Base-by-base conservation (phyloP, 2,113 vertebrate species). In the Corynorhinus townsendii region DNA sequence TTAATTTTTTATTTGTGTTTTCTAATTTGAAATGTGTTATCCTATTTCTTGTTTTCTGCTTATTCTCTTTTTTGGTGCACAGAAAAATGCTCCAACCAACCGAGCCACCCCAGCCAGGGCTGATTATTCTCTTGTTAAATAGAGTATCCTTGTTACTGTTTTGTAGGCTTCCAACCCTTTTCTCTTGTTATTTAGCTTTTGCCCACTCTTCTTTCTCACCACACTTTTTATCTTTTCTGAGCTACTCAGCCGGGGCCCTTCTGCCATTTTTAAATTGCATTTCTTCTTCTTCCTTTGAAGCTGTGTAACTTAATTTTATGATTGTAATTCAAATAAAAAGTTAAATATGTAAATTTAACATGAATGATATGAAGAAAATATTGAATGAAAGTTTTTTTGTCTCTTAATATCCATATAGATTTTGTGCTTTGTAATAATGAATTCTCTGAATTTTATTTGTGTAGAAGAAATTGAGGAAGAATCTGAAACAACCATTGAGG, bases 401-500 rank as follows among this genome's bases (percentile, higher is more conserved):
- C 22, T 77, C 26, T 87, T 89, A 88, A 66, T 81, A 75, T 81
- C 22, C n/a, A 75, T 26, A n/a, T 40, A 81, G 64, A 49, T 73
- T 64, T 33, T 76, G 4, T 89, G 43, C 40, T 73, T 88, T 96
- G 66, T 95, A 93, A 82, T 95, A 96, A 97, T 96, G 94, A 54
- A 96, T 92, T 93, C 76, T 98, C 95, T 95, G 38, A 97, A 97
- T 96, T 98, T 91, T 92, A 96, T 97, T 97, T 98, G 79, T 98
- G 97, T 98, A 99, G 99, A 99, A 98, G 99, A 99, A 98, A 98
- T 99, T 98, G 99, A 99, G 97, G 99, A 99, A 97, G 99, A 99
- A 97, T 99, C 99, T 97, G 99, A 99, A 98, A 99, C 92, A 89
- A 98, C 99, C 38, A 95, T 98, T 96, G 99, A 99, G 95, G 97